These are phyloP conservation scores for Coreoperca whiteheadi DNA, from an alignment of 2,113 vertebrate genomes.

Conservation along the genomic window DNA sequence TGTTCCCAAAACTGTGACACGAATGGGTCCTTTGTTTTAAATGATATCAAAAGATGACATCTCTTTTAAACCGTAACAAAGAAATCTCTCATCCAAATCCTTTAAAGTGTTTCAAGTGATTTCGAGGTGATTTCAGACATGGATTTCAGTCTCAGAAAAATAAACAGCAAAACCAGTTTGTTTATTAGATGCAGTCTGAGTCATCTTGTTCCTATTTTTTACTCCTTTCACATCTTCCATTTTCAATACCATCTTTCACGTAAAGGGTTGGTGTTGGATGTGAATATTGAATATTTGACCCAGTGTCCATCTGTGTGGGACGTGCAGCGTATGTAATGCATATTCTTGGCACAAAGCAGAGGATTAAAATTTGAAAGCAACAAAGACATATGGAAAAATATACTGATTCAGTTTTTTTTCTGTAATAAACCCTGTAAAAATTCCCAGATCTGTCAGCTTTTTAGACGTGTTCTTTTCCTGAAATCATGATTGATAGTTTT, in stretches of 20 bases:
- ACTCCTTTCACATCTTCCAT: background rate
- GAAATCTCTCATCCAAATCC: background rate
- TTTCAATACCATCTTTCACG: background rate
- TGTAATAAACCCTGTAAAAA: background rate
- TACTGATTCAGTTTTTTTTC: background rate
- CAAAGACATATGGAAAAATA: slow-evolving; percentile 9
- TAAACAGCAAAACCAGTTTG: background rate
- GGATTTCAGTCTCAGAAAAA: background rate
- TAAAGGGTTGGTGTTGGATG: background rate
- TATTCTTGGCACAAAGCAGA: background rate
- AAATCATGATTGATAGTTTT: slow-evolving; percentile 29
- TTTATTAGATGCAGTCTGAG: background rate
- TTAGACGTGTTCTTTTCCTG: background rate
- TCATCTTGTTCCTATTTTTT: slow-evolving; percentile 2
- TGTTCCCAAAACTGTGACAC: background rate
- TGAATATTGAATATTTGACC: slow-evolving; percentile 9
- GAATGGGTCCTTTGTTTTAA: background rate
- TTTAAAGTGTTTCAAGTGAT: background rate
- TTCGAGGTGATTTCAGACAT: background rate
- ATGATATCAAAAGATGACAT: slow-evolving; percentile 5
- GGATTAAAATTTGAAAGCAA: background rate
- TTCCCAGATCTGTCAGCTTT: background rate
- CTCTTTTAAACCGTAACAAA: background rate
- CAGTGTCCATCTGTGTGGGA: background rate
- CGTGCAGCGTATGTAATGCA: background rate